Evolutionary conservation across 2,113 vertebrate genomes (phyloP), one percentile per base, ranked within the genome.

Genomic region (Edolisoma coerulescens): DNA sequence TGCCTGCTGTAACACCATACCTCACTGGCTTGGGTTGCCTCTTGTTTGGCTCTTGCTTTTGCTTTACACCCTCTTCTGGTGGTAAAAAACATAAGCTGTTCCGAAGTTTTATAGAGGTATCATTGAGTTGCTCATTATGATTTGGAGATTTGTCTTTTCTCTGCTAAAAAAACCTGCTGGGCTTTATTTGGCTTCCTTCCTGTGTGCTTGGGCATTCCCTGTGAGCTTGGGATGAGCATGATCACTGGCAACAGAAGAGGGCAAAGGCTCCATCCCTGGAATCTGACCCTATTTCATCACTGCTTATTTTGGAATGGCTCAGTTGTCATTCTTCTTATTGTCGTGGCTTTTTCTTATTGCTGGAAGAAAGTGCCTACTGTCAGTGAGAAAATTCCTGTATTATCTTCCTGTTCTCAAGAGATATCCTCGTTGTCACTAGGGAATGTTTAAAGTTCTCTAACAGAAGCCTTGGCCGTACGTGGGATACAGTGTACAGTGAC

Each of bases 1-100:
- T 0, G 3, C 10, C 44, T 44, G 12, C n/a, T 73, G 2, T 16
- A 37, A 50, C 74, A 30, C 20, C 0, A 0, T 22, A 35, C 16
- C 50, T 84, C 2, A 0, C 13, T 24, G 22, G 5, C 23, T 63
- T 56, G 19, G 11, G 4, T 23, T 2, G 4, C 32, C 28, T 75
- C 49, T 52, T 47, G 10, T 39, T 86, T 68, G 53, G n/a, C 52
- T 61, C 68, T 63, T 52, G 47, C 13, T 84, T 95, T 94, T 78
- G 21, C 75, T 84, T 82, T 65, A 35, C 49, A 70, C 50, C 14
- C 37, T 90, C 39, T 63, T 53, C 39, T 77, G 39, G 44, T 26
- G 54, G n/a, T 23, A 63, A 6, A 42, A 83, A 85, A 45, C 35
- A 45, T 3, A 57, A 50, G 16, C 0, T 2, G 3, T 30, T 79